Conservation (phyloP, 2,888 invertebrate species). For the Agrochola litura region DNA sequence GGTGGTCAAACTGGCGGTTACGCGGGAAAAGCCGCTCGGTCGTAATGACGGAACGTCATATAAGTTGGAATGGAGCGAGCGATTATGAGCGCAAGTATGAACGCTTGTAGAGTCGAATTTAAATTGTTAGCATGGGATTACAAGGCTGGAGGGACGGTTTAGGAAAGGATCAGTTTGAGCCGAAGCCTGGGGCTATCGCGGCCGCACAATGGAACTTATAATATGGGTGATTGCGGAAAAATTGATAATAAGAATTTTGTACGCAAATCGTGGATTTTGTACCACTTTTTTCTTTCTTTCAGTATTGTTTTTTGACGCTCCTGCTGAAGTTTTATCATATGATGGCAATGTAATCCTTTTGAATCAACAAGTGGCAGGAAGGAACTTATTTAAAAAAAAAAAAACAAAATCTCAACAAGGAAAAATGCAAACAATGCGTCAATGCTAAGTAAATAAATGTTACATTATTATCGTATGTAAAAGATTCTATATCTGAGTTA, state of each 20-base stretch:
- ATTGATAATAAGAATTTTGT: conserved; percentile 79
- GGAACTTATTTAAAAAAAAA: conserved; percentile 3
- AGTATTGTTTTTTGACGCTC: conserved; percentile 29
- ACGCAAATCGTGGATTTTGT: conserved; percentile 65
- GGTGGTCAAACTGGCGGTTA: conserved; percentile 73
- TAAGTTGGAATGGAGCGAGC: conserved; percentile 77
- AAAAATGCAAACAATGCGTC: conserved; percentile 25
- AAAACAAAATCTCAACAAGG: background rate
- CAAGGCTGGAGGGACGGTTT: conserved; percentile 80
- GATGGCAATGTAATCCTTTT: conserved; percentile 11
- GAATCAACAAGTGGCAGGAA: conserved; percentile 53
- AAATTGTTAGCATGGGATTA: conserved; percentile 69
- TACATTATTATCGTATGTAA: conserved; percentile 71
- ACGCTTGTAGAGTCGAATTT: conserved; percentile 78
- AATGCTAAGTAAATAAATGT: conserved; percentile 58
- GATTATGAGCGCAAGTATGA: conserved; percentile 80
- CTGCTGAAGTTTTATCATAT: conserved; percentile 20
- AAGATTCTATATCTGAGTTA: conserved; percentile 68
- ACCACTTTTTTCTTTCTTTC: conserved; percentile 47
- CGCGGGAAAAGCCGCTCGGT: conserved; percentile 67
- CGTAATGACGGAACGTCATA: conserved; percentile 87
- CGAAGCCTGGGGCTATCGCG: conserved; percentile 85
- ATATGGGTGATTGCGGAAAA: conserved; percentile 86
- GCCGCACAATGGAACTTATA: conserved; percentile 87
- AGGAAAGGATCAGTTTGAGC: conserved; percentile 86